Evolutionary conservation across 2,797 vertebrate species (phyloP).

Genomic region (Alfaro cultratus): DNA sequence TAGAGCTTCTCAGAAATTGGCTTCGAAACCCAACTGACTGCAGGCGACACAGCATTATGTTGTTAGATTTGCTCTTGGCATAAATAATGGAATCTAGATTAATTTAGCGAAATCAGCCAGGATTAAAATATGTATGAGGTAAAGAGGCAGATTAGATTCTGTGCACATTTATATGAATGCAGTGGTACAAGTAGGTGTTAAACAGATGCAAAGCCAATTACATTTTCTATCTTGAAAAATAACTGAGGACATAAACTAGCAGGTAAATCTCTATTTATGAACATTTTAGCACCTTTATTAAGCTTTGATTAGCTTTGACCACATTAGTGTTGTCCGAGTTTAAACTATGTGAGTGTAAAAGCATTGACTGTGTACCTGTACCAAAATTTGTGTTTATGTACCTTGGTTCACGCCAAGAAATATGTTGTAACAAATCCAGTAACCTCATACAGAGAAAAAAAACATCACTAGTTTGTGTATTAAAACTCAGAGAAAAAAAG

Average conservation of each 20-base stretch:
- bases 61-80: not conserved
- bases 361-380: not conserved
- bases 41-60: not conserved
- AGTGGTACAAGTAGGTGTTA: not conserved
- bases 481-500: not conserved
- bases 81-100: not conserved
- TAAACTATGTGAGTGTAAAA: not conserved
- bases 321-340: not conserved
- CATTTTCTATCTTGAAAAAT: not conserved
- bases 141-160: not conserved
- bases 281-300: not conserved
- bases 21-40: not conserved
- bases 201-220: not conserved
- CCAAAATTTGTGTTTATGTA: not conserved
- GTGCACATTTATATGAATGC: not conserved
- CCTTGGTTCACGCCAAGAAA: not conserved
- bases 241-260: not conserved
- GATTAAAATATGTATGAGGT: not conserved
- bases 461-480: not conserved
- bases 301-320: not conserved
- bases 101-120: not conserved
- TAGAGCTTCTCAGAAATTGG: slow-evolving; percentile 26
- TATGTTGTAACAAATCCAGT: not conserved
- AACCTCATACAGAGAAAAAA: not conserved
- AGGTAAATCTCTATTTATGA: not conserved